Conservation (phyloP, 2,113 vertebrate species). For the Bujurquina vittata region DNA sequence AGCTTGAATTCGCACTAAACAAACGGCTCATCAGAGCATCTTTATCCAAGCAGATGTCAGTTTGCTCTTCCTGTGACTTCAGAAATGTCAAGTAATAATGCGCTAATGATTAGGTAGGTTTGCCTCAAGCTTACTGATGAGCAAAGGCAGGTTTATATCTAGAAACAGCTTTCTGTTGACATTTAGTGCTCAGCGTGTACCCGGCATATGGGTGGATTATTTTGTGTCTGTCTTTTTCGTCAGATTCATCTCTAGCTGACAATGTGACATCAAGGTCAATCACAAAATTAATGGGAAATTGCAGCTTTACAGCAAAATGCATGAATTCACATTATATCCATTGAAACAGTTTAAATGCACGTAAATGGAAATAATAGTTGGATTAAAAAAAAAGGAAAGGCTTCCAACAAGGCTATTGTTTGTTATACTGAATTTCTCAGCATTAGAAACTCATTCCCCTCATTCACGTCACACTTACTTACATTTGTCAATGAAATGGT, state of each 20-base stretch:
- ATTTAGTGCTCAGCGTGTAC: constrained; percentile 23
- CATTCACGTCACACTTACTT: too few species aligned
- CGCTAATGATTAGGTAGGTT: constrained; percentile 36
- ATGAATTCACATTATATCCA: neutral
- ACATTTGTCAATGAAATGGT: too few species aligned
- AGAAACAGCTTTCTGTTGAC: constrained; percentile 32
- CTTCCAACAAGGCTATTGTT: neutral
- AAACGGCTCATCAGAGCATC: constrained; percentile 17
- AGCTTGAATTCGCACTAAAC: constrained; percentile 12
- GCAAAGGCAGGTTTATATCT: constrained; percentile 25
- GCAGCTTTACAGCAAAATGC: neutral
- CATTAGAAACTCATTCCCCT: neutral
- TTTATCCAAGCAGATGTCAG: constrained; percentile 28
- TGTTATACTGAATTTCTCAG: neutral
- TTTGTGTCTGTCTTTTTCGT: neutral
- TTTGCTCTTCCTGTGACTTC: constrained; percentile 10
- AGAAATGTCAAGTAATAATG: constrained; percentile 63
- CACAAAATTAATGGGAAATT: neutral
- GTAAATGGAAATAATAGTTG: neutral
- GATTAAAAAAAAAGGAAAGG: neutral
- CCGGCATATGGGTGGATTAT: neutral
- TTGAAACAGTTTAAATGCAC: neutral
- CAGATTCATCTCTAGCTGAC: neutral
- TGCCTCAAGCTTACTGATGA: constrained; percentile 19
- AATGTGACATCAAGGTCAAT: neutral